These are phyloP conservation scores for Cryptoblepharus egeriae DNA, from an alignment of 2,797 vertebrate genomes.

Conservation along the genomic window DNA sequence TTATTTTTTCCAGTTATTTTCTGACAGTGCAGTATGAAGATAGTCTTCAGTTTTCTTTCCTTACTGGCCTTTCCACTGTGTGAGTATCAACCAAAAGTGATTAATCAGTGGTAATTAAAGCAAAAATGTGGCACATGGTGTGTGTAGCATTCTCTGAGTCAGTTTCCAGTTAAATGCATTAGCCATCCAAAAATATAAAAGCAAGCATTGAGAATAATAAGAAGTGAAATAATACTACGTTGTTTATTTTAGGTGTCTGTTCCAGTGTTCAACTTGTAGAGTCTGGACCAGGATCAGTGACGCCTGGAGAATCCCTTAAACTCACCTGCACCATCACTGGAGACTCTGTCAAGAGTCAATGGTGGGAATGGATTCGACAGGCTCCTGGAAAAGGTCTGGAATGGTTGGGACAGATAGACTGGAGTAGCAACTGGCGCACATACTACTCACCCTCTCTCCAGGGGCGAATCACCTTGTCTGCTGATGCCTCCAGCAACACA, in stretches of 20 bases:
- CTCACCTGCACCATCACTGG: not conserved
- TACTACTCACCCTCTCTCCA: not conserved
- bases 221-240: not conserved
- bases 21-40: not conserved
- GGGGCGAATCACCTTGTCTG: not conserved
- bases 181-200: no score
- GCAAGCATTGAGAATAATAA: no score
- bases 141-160: no score
- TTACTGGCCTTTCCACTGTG: not conserved
- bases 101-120: not conserved
- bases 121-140: no score
- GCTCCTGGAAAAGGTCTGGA: constrained; percentile 8
- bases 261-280: not conserved
- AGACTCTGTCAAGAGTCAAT: fast-evolving
- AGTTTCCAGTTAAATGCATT: no score
- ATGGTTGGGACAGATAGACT: not conserved
- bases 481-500: not conserved
- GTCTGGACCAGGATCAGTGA: not conserved
- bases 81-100: not conserved
- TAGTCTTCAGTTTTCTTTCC: not conserved
- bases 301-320: not conserved
- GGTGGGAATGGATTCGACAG: not conserved
- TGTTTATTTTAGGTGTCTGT: not conserved
- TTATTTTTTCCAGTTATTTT: not conserved
- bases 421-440: not conserved